A percentile compares a stretch with the other conserved stretches of the same genome.
phyloP scores from a whole-genome alignment of 2,888 invertebrate genomes.

The Phrixothrix hirtus region DNA sequence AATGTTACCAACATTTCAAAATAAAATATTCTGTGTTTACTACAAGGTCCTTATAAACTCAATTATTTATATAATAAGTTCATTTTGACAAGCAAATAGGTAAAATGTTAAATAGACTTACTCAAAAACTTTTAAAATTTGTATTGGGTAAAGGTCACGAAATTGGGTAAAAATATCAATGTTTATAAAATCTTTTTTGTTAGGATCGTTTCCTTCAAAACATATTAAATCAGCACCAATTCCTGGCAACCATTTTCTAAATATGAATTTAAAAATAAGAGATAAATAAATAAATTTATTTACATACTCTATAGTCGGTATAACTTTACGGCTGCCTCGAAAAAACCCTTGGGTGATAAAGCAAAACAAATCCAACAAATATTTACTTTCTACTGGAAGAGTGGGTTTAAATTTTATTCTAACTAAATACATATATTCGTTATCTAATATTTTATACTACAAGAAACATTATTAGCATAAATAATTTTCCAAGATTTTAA shows the following conservation, averaged over 20 bases:
- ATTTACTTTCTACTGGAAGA: constrained; percentile 55
- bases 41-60: no score
- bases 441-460: constrained; percentile 54
- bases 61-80: no score
- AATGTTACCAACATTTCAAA: no score
- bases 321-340: constrained; percentile 63
- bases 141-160: constrained; percentile 66
- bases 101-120: background rate
- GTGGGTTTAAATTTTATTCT: constrained; percentile 66
- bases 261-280: constrained; percentile 29
- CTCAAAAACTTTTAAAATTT: constrained; percentile 59
- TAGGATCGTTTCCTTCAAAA: constrained; percentile 31
- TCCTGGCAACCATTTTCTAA: constrained; percentile 72
- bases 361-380: constrained; percentile 68
- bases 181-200: constrained; percentile 54
- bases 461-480: constrained; percentile 9
- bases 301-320: constrained; percentile 76
- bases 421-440: constrained; percentile 65
- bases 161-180: constrained; percentile 75
- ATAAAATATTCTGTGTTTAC: no score
- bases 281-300: constrained; percentile 2
- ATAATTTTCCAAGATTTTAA: background rate
- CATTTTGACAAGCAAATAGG: background rate
- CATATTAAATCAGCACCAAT: constrained; percentile 60
- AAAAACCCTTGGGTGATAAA: constrained; percentile 70